phyloP scores from a whole-genome alignment of 2,888 invertebrate genomes.

The Harpalus rufipes region DNA sequence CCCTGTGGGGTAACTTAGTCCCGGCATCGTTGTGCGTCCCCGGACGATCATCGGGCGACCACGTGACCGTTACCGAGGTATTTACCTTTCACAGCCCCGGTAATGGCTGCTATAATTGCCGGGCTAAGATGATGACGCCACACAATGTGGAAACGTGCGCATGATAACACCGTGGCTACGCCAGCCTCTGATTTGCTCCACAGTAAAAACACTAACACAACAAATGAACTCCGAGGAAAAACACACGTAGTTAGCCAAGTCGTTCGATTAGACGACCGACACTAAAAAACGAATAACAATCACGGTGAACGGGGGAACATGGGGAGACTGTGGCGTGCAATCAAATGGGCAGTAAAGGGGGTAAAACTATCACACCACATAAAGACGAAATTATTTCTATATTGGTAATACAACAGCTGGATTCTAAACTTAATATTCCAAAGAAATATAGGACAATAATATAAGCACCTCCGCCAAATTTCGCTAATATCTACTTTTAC shows the following conservation, averaged over 20 bases:
- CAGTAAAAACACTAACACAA: constrained; percentile 74
- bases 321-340: constrained; percentile 67
- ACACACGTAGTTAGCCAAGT: constrained; percentile 73
- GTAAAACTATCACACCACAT: neutral
- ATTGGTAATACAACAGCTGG: neutral
- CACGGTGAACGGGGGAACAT: constrained; percentile 72
- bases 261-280: constrained; percentile 75
- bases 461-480: too few relatives aligned
- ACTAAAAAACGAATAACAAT: constrained; percentile 76
- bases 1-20: too few relatives aligned
- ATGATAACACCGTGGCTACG: too few relatives aligned
- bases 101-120: constrained; percentile 73
- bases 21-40: constrained; percentile 71
- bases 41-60: constrained; percentile 74
- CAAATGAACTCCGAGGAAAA: constrained; percentile 75
- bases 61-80: constrained; percentile 75
- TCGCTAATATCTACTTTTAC: too few relatives aligned
- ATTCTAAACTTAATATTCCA: too few relatives aligned
- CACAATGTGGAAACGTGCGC: neutral
- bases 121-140: constrained; percentile 72
- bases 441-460: too few relatives aligned
- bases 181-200: neutral
- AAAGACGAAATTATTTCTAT: neutral
- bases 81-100: constrained; percentile 71
- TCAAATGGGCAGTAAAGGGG: neutral